These are phyloP conservation scores for Aphidius gifuensis DNA, from an alignment of 1,140 invertebrate species.

Conservation along the genomic window DNA sequence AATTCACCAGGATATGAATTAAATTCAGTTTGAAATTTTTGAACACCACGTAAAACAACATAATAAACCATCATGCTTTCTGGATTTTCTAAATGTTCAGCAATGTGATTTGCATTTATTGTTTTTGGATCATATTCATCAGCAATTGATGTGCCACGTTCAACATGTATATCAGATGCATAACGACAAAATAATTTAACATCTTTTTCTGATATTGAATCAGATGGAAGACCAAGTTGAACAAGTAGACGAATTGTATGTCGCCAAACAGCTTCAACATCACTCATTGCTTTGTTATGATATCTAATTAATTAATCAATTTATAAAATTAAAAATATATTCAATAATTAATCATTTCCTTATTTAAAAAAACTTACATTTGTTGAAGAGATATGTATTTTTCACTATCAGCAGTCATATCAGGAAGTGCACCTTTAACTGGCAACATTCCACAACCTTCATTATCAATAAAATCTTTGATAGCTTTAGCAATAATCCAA, in stretches of 20 bases:
- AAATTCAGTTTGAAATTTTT: constrained; percentile 85
- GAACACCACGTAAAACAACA: constrained; percentile 84
- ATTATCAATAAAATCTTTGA: constrained; percentile 85
- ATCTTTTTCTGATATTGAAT: constrained; percentile 72
- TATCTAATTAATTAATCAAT: constrained; percentile 58
- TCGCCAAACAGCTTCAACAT: constrained; percentile 77
- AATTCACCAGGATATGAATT: constrained; percentile 88
- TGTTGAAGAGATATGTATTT: constrained; percentile 90
- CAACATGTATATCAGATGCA: constrained; percentile 72
- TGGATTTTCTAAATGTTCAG: constrained; percentile 67
- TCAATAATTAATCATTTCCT: background rate
- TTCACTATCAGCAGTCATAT: constrained; percentile 95
- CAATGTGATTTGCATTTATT: constrained; percentile 59
- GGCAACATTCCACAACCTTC: constrained; percentile 84
- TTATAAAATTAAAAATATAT: background rate
- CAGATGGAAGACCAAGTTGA: constrained; percentile 69
- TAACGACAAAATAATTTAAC: constrained; percentile 85
- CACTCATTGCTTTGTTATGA: constrained; percentile 76
- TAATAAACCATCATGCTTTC: constrained; percentile 89
- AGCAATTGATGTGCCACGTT: constrained; percentile 76
- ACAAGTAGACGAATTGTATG: constrained; percentile 77
- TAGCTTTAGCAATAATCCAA: constrained; percentile 89
- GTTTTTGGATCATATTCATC: constrained; percentile 71
- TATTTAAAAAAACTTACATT: constrained; percentile 58
- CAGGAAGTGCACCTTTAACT: constrained; percentile 87